Conservation (phyloP, 2,888 invertebrate genomes). For the Xylota segnis region DNA sequence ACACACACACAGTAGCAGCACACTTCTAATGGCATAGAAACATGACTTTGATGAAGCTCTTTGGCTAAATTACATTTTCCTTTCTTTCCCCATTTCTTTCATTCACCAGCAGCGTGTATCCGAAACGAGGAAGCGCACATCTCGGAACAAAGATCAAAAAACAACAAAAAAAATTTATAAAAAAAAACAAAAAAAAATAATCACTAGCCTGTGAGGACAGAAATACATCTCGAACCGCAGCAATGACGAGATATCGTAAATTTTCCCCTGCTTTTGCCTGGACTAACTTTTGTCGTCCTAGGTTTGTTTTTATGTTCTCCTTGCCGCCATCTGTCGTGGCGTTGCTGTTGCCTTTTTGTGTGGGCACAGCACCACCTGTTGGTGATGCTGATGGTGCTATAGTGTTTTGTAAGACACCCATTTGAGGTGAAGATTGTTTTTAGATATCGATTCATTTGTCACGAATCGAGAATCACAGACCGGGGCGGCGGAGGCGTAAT, state of each 20-base stretch:
- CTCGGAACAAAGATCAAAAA: constrained; percentile 11
- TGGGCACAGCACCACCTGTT: constrained; percentile 26
- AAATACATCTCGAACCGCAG: constrained; percentile 13
- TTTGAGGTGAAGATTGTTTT: constrained; percentile 54
- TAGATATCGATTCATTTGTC: constrained; percentile 52
- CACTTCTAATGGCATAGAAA: constrained; percentile 41
- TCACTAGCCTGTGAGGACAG: neutral
- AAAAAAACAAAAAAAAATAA: constrained; percentile 16
- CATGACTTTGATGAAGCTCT: constrained; percentile 52
- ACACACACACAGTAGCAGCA: constrained; percentile 1
- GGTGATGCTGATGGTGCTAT: neutral
- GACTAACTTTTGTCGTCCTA: neutral
- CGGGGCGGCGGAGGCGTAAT: neutral
- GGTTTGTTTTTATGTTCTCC: neutral
- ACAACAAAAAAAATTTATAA: neutral
- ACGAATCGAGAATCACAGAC: constrained; percentile 31
- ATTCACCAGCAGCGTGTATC: neutral
- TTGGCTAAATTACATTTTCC: constrained; percentile 48
- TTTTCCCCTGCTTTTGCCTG: constrained; percentile 4
- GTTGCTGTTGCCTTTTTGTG: neutral
- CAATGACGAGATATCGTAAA: neutral
- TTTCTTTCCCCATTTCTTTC: neutral
- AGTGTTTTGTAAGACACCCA: constrained; percentile 9
- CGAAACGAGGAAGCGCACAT: neutral
- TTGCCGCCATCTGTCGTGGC: neutral